phyloP scores from a whole-genome alignment of 2,113 vertebrate species.

The Brachyhypopomus occidentalis region DNA sequence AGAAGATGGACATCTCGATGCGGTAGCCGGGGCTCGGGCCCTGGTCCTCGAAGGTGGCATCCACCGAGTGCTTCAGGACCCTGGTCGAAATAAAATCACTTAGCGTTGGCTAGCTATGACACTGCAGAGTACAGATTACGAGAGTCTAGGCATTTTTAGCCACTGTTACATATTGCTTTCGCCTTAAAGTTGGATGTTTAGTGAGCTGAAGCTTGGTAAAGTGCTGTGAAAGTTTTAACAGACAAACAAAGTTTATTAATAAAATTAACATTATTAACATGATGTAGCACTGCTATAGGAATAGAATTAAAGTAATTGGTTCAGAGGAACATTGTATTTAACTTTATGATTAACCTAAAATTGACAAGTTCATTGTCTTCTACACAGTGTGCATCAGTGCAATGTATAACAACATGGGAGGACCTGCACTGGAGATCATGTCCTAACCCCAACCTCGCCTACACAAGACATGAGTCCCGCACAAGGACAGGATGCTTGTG shows the following conservation, averaged over 20 bases:
- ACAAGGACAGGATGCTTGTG: slow-evolving; percentile 20
- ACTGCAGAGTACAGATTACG: too few species aligned
- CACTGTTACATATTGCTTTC: neutral
- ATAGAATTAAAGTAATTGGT: slow-evolving; percentile 5
- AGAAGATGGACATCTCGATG: slow-evolving; percentile 98
- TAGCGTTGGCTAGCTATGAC: too few species aligned
- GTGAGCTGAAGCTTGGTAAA: neutral
- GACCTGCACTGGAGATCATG: slow-evolving; percentile 15
- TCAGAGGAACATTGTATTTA: slow-evolving; percentile 6
- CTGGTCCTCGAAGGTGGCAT: slow-evolving; percentile 92
- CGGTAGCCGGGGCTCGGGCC: slow-evolving; percentile 93
- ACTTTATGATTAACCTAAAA: slow-evolving; percentile 36
- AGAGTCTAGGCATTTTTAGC: neutral
- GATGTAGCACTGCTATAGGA: slow-evolving; percentile 20
- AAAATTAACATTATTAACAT: slow-evolving; percentile 3
- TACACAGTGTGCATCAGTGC: slow-evolving; percentile 25
- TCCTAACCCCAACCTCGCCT: slow-evolving; percentile 28
- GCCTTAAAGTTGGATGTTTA: neutral
- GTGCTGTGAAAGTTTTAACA: slow-evolving; percentile 18
- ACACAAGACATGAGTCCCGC: slow-evolving; percentile 44
- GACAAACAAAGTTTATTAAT: slow-evolving; percentile 32
- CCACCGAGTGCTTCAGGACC: slow-evolving; percentile 94
- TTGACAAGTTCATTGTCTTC: slow-evolving; percentile 30
- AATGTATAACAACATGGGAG: slow-evolving; percentile 45
- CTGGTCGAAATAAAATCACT: slow-evolving; percentile 65